Percentiles rank a stretch among this genome's conserved stretches.
phyloP scores from a whole-genome alignment of 2,113 vertebrate species.

The Chaetodon trifascialis region DNA sequence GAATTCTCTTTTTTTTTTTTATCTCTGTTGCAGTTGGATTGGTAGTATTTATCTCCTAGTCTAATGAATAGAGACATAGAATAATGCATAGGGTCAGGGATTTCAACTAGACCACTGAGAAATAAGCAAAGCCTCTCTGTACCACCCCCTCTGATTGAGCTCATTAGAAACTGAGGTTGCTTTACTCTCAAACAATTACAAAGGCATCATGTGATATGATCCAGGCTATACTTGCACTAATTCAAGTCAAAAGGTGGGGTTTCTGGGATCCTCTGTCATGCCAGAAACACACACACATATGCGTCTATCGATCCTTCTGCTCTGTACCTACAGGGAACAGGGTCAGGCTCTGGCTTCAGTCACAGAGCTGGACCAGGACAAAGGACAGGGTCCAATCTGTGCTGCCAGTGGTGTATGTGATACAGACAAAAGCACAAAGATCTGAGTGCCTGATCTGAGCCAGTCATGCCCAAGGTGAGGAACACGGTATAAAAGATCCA shows the following conservation, averaged over 20 bases:
- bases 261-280: conserved; percentile 63
- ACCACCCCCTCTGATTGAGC: conserved; percentile 46
- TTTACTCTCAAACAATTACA: conserved; percentile 71
- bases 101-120: conserved; percentile 67
- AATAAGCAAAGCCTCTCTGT: conserved; percentile 50
- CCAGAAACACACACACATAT: conserved; percentile 33
- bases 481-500: neutral
- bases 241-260: conserved; percentile 74
- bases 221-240: conserved; percentile 80
- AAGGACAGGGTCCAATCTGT: conserved; percentile 12
- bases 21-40: conserved; percentile 48
- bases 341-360: conserved; percentile 73
- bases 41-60: conserved; percentile 67
- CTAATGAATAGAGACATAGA: conserved; percentile 68
- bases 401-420: neutral
- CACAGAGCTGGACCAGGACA: conserved; percentile 30
- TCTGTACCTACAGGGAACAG: conserved; percentile 55
- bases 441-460: neutral
- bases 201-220: conserved; percentile 74
- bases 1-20: conserved; percentile 64
- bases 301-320: conserved; percentile 32
- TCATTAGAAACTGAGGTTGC: conserved; percentile 62
- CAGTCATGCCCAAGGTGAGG: neutral
- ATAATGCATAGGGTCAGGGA: conserved; percentile 48
- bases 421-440: conserved; percentile 1